These are phyloP conservation scores for Branchellion lobata DNA, from an alignment of 2,888 invertebrate species.

Conservation along the genomic window DNA sequence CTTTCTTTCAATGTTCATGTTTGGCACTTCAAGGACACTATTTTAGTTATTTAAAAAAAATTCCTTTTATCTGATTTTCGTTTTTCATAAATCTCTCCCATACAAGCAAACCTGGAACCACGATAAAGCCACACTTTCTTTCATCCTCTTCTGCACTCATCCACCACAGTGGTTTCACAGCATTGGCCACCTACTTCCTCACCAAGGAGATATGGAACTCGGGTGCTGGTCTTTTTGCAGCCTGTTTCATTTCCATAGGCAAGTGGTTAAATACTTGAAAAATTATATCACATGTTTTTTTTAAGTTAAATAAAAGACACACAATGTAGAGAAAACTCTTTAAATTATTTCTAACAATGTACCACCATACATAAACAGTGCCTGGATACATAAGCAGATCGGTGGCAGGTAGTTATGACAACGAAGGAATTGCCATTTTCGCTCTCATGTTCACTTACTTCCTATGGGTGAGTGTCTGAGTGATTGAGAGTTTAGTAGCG, in stretches of 20 bases:
- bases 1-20: neutral
- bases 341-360: too few species aligned
- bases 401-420: slow-evolving; percentile 98
- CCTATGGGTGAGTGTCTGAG: slow-evolving; percentile 71
- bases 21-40: too few species aligned
- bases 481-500: too few species aligned
- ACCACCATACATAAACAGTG: slow-evolving; percentile 65
- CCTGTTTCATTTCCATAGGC: slow-evolving; percentile 84
- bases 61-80: too few species aligned
- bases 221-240: slow-evolving; percentile 88
- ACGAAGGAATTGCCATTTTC: slow-evolving; percentile 99
- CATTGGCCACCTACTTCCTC: slow-evolving; percentile 92
- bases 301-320: too few species aligned
- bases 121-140: too few species aligned
- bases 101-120: too few species aligned
- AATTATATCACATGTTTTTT: neutral
- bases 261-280: neutral
- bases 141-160: too few species aligned
- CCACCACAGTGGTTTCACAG: slow-evolving; percentile 82
- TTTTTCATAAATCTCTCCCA: too few species aligned
- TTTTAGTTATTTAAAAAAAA: too few species aligned
- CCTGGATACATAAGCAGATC: slow-evolving; percentile 98
- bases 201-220: slow-evolving; percentile 87
- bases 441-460: slow-evolving; percentile 96
- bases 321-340: too few species aligned